Conservation (phyloP, 2,797 vertebrate genomes). For the Petrocephalus sullivani region DNA sequence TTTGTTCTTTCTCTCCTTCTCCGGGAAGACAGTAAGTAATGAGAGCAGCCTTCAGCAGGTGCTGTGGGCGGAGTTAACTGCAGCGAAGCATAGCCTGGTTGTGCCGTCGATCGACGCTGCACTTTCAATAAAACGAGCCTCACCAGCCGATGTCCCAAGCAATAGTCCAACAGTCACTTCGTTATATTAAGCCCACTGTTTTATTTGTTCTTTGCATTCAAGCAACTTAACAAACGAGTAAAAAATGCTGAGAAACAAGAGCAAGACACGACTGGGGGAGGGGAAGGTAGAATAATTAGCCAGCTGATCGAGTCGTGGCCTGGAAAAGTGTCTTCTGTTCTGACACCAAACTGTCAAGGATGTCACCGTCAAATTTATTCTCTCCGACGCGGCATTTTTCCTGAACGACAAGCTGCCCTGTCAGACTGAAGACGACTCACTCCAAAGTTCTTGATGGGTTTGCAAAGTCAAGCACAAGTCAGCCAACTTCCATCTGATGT, state of each 20-base stretch:
- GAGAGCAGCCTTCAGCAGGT: conserved; percentile 15
- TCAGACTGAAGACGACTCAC: conserved; percentile 46
- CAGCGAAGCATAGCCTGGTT: neutral
- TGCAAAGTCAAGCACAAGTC: conserved; percentile 37
- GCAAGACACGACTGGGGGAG: conserved; percentile 14
- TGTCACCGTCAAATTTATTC: conserved; percentile 65
- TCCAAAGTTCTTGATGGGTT: conserved; percentile 47
- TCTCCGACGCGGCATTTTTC: conserved; percentile 40
- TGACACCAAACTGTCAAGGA: conserved; percentile 77
- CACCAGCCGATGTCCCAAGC: neutral
- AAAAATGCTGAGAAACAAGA: neutral
- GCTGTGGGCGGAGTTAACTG: conserved; percentile 8
- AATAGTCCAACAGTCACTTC: neutral
- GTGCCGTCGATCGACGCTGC: neutral
- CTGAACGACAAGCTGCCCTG: conserved; percentile 26
- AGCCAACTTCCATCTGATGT: neutral
- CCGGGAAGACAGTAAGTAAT: conserved; percentile 24
- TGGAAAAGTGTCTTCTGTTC: conserved; percentile 43
- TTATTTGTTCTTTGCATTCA: neutral
- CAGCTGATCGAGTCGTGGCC: conserved; percentile 33
- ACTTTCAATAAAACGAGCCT: neutral
- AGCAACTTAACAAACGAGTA: neutral
- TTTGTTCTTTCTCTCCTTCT: conserved; percentile 19
- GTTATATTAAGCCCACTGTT: neutral
- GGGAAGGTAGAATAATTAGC: conserved; percentile 19